A percentile compares a stretch with the other conserved stretches of the same genome.
phyloP scores from a whole-genome alignment of 2,797 vertebrate species.

The Lepus oiostolus region DNA sequence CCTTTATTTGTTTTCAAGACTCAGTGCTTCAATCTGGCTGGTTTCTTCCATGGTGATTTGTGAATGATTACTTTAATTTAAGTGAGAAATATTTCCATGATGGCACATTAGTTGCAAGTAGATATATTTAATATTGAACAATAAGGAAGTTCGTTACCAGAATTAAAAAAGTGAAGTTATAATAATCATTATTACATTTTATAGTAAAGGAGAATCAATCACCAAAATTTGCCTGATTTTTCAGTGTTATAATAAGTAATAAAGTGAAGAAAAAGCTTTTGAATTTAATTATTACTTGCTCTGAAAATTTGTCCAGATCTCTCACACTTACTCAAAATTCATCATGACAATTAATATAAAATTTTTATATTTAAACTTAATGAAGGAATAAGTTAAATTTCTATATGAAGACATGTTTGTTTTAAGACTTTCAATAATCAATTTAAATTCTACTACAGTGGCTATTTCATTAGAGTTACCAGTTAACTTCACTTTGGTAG shows the following conservation, averaged over 20 bases:
- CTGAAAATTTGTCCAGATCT: slow-evolving; percentile 40
- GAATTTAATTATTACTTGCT: slow-evolving; percentile 27
- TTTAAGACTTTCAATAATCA: slow-evolving; percentile 50
- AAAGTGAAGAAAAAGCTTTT: slow-evolving; percentile 9
- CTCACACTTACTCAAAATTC: slow-evolving; percentile 10
- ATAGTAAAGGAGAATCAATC: background rate
- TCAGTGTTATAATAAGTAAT: slow-evolving; percentile 9
- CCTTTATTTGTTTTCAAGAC: slow-evolving; percentile 39
- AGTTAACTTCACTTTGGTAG: slow-evolving; percentile 14
- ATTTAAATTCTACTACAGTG: background rate
- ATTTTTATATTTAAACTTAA: slow-evolving; percentile 43
- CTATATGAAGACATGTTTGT: slow-evolving; percentile 38
- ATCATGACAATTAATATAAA: background rate
- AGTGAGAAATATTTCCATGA: slow-evolving; percentile 41
- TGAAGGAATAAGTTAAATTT: slow-evolving; percentile 14
- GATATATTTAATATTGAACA: slow-evolving; percentile 28
- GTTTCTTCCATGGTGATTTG: slow-evolving; percentile 11
- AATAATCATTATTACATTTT: background rate
- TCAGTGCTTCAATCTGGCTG: slow-evolving; percentile 33
- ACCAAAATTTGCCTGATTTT: slow-evolving; percentile 13
- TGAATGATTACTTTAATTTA: slow-evolving; percentile 44
- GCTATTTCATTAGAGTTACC: slow-evolving; percentile 21
- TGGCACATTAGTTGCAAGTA: slow-evolving; percentile 23
- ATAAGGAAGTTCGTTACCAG: slow-evolving; percentile 32
- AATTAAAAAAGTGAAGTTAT: slow-evolving; percentile 59